Percentiles rank a stretch among this genome's conserved stretches.
phyloP scores from a whole-genome alignment of 2,888 invertebrate genomes.

The Lacanobia oleracea region DNA sequence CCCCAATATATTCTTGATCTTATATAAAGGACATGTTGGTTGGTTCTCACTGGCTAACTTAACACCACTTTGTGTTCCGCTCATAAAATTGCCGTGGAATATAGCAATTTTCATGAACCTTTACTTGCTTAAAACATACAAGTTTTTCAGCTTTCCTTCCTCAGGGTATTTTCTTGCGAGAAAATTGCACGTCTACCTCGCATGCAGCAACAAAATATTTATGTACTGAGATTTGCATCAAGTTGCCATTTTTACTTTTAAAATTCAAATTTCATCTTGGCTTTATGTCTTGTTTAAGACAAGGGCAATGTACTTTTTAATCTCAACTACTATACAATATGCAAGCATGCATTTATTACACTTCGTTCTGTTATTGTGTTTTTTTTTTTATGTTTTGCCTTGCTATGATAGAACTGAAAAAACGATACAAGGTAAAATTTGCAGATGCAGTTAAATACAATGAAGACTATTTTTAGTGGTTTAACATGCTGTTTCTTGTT shows the following conservation, averaged over 20 bases:
- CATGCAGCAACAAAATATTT: slow-evolving; percentile 29
- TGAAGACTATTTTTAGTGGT: too few relatives aligned
- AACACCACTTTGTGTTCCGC: background rate
- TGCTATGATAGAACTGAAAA: too few relatives aligned
- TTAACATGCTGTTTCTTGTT: too few relatives aligned
- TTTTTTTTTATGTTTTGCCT: too few relatives aligned
- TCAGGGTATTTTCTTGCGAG: slow-evolving; percentile 25
- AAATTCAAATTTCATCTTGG: slow-evolving; percentile 46
- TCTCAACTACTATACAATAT: background rate
- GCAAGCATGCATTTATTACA: background rate
- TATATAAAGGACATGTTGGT: background rate
- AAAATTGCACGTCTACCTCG: slow-evolving; percentile 32
- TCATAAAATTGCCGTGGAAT: background rate
- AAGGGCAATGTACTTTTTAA: background rate
- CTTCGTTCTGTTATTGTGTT: background rate
- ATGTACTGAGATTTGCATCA: slow-evolving; percentile 42
- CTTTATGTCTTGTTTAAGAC: slow-evolving; percentile 21
- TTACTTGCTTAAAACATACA: slow-evolving; percentile 5
- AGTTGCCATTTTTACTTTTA: slow-evolving; percentile 24
- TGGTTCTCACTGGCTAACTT: background rate
- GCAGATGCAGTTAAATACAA: too few relatives aligned
- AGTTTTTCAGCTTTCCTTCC: background rate
- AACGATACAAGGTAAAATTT: too few relatives aligned
- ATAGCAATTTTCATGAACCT: background rate
- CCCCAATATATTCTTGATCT: background rate